A percentile compares a stretch with the other conserved stretches of the same genome.
These are phyloP conservation scores for Diadegma fenestrale DNA, from an alignment of 2,888 invertebrate genomes.

Conservation along the genomic window DNA sequence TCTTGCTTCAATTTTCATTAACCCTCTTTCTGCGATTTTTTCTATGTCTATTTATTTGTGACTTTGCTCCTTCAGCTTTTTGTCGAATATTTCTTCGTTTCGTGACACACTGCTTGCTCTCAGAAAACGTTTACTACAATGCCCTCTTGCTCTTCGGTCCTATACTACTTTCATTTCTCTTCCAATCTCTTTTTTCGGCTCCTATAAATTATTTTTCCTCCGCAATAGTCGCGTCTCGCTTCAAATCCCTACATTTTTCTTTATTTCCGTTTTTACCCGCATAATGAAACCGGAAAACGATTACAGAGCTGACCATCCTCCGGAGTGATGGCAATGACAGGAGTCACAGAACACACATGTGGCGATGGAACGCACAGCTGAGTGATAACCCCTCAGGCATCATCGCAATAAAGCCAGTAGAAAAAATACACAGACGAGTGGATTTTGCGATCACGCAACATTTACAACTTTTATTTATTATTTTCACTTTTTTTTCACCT, in stretches of 20 bases:
- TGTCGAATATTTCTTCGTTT: slow-evolving; percentile 2
- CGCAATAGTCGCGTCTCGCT: not conserved
- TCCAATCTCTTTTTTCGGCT: not conserved
- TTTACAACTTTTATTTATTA: not conserved
- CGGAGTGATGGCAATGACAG: slow-evolving; percentile 57
- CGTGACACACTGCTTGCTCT: not conserved
- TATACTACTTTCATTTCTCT: not conserved
- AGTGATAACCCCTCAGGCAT: slow-evolving; percentile 44
- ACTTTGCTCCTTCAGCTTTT: not conserved
- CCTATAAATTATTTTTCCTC: not conserved
- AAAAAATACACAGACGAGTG: slow-evolving; percentile 2
- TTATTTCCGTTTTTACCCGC: slow-evolving; percentile 5
- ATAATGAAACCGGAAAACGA: slow-evolving; percentile 36
- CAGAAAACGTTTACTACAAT: not conserved
- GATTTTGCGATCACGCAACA: not conserved
- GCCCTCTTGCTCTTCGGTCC: not conserved
- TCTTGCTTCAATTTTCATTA: not conserved
- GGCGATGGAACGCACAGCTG: slow-evolving; percentile 29
- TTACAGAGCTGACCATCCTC: slow-evolving; percentile 56
- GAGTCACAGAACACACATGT: slow-evolving; percentile 62
- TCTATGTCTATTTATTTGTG: not conserved
- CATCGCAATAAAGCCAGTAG: not conserved
- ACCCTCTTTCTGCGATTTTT: not conserved
- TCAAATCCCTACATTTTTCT: not conserved
- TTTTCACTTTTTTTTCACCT: not conserved